phyloP scores from a whole-genome alignment of 1,140 invertebrate species.

The Panulirus ornatus region DNA sequence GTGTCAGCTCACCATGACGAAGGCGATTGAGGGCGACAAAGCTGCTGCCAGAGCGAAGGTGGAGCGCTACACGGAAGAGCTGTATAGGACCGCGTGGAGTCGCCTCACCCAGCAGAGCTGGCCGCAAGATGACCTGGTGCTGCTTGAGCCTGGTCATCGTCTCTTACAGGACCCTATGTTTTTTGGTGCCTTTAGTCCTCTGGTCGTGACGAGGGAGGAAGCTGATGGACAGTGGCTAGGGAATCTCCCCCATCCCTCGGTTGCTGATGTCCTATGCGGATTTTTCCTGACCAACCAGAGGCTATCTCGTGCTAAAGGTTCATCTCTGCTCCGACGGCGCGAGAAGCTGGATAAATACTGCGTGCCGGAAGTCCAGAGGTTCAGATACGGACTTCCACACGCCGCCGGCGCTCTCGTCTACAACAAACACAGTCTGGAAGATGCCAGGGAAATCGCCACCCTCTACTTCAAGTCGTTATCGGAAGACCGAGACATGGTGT shows the following conservation, averaged over 20 bases:
- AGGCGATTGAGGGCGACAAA: background rate
- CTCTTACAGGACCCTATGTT: slow-evolving; percentile 1
- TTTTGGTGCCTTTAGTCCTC: background rate
- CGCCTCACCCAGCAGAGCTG: slow-evolving; percentile 15
- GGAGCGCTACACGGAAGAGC: background rate
- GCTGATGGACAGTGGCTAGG: slow-evolving; percentile 2
- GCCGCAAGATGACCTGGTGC: slow-evolving; percentile 3
- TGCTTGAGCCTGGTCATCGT: slow-evolving; percentile 29
- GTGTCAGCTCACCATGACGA: slow-evolving; percentile 15
- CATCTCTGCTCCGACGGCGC: slow-evolving; percentile 30
- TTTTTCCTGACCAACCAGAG: slow-evolving; percentile 37
- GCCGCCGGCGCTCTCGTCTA: slow-evolving; percentile 46
- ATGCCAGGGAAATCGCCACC: slow-evolving; percentile 49
- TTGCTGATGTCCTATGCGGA: slow-evolving; percentile 53
- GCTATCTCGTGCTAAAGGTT: background rate
- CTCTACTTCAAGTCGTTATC: slow-evolving; percentile 13
- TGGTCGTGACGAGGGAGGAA: slow-evolving; percentile 20
- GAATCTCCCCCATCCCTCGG: slow-evolving; percentile 29
- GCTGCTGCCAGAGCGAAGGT: background rate
- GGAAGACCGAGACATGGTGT: slow-evolving; percentile 31
- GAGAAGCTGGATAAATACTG: slow-evolving; percentile 43
- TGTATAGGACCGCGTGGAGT: slow-evolving; percentile 34
- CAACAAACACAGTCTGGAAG: slow-evolving; percentile 55
- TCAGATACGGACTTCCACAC: slow-evolving; percentile 36
- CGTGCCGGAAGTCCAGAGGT: slow-evolving; percentile 36